phyloP scores from a whole-genome alignment of 2,797 vertebrate genomes.

The Spizella passerina region DNA sequence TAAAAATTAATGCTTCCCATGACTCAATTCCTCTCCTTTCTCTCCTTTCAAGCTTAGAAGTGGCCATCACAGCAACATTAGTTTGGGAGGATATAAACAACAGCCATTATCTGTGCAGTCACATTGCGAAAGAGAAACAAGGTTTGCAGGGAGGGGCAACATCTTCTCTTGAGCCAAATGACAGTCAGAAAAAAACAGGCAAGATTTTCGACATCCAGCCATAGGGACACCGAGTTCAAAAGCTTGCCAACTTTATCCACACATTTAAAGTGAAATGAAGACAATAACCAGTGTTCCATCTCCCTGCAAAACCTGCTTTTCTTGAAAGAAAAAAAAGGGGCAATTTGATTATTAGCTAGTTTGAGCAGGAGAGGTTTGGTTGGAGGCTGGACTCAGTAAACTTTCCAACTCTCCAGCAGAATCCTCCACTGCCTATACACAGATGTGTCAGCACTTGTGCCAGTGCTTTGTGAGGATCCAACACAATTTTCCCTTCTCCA shows the following conservation, averaged over 20 bases:
- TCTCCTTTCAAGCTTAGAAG: not conserved
- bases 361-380: not conserved
- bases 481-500: not conserved
- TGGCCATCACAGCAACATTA: not conserved
- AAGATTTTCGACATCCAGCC: not conserved
- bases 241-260: not conserved
- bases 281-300: not conserved
- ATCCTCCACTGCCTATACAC: not conserved
- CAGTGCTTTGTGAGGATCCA: not conserved
- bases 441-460: accelerated
- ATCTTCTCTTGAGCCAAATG: not conserved
- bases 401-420: not conserved
- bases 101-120: not conserved
- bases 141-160: not conserved
- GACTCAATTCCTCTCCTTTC: not conserved
- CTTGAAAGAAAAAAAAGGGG: not conserved
- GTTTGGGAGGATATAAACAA: slow-evolving; percentile 15
- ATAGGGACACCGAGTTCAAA: not conserved
- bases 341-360: not conserved
- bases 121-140: not conserved
- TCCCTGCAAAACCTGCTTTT: not conserved
- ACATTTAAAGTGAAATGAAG: not conserved
- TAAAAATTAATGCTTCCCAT: not conserved
- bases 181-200: not conserved
- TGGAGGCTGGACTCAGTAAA: not conserved